Evolutionary conservation across 2,888 invertebrate genomes (phyloP), one percentile per base, ranked within the genome.

Genomic region (Thecophora atra): DNA sequence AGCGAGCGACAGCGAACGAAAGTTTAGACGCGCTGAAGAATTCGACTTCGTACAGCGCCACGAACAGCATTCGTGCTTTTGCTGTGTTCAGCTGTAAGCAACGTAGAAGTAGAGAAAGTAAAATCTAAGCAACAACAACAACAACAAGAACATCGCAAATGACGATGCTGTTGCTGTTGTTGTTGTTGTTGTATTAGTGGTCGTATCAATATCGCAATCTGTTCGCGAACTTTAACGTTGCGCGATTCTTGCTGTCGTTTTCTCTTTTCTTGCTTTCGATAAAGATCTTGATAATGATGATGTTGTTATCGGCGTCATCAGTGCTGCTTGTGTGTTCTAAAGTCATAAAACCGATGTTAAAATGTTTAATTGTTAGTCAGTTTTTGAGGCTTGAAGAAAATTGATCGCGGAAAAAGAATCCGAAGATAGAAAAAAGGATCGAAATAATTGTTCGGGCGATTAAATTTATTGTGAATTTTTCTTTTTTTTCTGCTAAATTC

Each of bases 321-420:
- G 44, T 47, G n/a, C n/a, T 37, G 30, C 30, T 66, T 47, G 19
- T 67, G 52, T 37, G 37, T 2, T 70, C 67, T 65, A 65, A 73
- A 72, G 68, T 78, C 80, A 77, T 79, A 82, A 83, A 81, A 78
- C 76, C 75, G 78, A 78, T 78, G 81, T 81, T 83, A 80, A 72
- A 79, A 76, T 78, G 79, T 79, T 78, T 79, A 80, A 82, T 79
- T 82, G 80, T 76, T 83, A 84, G 83, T 83, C 78, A 70, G 76
- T 74, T 73, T 80, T 80, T 72, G 76, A 78, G 74, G 73, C 77
- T 79, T 78, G 78, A 77, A 64, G 73, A 56, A 77, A 54, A 72
- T 73, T 65, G 74, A 71, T 75, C 78, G 74, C 66, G 54, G 44
- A 44, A 47, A 15, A 19, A 37, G 51, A 37, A 63, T 19, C 28